Evolutionary conservation across 1,140 invertebrate genomes (phyloP).

Genomic region (Cotesia glomerata): DNA sequence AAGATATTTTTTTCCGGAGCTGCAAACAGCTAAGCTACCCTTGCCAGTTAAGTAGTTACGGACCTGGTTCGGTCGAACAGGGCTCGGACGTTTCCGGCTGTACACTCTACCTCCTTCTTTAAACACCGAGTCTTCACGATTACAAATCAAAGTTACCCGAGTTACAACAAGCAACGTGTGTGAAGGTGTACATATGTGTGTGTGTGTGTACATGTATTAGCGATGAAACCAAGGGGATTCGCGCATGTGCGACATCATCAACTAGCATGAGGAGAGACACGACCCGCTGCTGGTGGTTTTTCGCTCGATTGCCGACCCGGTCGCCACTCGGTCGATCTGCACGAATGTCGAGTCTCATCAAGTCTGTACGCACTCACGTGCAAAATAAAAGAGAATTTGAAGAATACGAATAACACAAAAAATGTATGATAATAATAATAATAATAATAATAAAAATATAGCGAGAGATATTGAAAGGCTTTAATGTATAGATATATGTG

Average conservation of each 20-base stretch:
- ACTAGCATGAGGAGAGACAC: neutral
- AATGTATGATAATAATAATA: neutral
- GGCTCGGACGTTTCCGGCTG: conserved; percentile 35
- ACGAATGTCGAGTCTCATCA: conserved; percentile 18
- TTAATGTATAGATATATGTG: neutral
- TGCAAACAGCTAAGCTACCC: neutral
- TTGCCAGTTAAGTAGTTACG: conserved; percentile 17
- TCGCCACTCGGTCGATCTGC: conserved; percentile 29
- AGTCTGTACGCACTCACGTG: conserved; percentile 7
- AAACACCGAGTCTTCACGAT: conserved; percentile 8
- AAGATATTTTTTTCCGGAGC: neutral
- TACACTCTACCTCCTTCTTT: conserved; percentile 32
- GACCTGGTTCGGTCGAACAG: conserved; percentile 31
- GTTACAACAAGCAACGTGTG: neutral
- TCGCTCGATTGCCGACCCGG: conserved; percentile 33
- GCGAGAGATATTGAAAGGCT: neutral
- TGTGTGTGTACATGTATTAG: neutral
- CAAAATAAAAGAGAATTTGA: conserved; percentile 12
- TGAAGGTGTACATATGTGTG: neutral
- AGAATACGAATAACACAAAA: conserved; percentile 11
- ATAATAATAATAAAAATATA: conserved; percentile 2
- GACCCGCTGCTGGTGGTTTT: conserved; percentile 20
- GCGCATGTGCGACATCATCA: conserved; percentile 27
- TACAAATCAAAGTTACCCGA: conserved; percentile 10
- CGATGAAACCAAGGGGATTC: conserved; percentile 13